A percentile compares a stretch with the other conserved stretches of the same genome.
Conservation (phyloP, 1,140 invertebrate species). For the Dendrolimus kikuchii region DNA sequence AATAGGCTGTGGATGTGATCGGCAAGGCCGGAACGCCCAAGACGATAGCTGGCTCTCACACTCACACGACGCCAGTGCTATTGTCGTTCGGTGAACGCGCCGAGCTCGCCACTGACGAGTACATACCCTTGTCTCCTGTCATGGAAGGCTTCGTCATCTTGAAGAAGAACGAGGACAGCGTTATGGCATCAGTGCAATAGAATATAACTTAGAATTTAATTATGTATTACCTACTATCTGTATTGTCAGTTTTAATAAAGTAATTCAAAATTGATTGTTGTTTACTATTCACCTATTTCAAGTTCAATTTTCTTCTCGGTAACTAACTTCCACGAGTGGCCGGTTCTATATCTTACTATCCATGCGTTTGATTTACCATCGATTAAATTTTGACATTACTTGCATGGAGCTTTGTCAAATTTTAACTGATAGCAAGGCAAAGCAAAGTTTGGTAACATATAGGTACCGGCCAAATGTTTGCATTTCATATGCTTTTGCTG, state of each 20-base stretch:
- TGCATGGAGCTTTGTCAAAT: too few species aligned
- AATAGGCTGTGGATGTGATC: slow-evolving; percentile 97
- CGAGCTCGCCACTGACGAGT: slow-evolving; percentile 99
- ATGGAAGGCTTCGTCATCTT: slow-evolving; percentile 99
- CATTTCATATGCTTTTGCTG: too few species aligned
- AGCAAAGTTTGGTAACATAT: too few species aligned
- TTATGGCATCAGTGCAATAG: slow-evolving; percentile 61
- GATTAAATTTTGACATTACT: too few species aligned
- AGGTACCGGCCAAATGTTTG: too few species aligned
- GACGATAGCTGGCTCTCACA: slow-evolving; percentile 99
- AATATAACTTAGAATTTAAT: slow-evolving; percentile 5
- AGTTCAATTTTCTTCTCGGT: too few species aligned
- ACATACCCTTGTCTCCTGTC: slow-evolving; percentile 93
- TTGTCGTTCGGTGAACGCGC: slow-evolving; percentile 97
- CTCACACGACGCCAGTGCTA: slow-evolving; percentile 98
- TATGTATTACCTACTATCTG: not conserved
- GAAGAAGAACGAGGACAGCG: slow-evolving; percentile 85
- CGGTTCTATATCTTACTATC: too few species aligned
- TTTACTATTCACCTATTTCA: too few species aligned
- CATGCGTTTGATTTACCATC: too few species aligned
- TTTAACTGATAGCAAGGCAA: too few species aligned
- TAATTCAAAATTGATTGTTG: not conserved
- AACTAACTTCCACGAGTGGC: too few species aligned
- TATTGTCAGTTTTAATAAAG: too few species aligned
- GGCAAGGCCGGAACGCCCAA: slow-evolving; percentile 99